Conservation (phyloP, 2,797 vertebrate genomes). For the Enteromius afrohamiltoni region DNA sequence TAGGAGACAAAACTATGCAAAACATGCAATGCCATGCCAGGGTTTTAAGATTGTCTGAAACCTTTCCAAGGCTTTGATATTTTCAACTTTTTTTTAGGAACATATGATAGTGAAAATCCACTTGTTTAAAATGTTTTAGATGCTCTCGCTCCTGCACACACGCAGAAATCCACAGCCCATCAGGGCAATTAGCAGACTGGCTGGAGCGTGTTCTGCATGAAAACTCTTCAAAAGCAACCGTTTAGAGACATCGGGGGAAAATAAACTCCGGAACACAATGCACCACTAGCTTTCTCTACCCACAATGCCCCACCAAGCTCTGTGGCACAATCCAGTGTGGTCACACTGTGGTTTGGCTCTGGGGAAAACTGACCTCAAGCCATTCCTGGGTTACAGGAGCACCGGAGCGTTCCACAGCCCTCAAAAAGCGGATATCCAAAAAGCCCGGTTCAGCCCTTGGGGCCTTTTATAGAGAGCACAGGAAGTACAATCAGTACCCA, state of each 20-base stretch:
- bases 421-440: conserved; percentile 76
- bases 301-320: conserved; percentile 71
- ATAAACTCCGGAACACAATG: conserved; percentile 79
- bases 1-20: neutral
- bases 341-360: conserved; percentile 66
- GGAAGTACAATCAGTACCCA: conserved; percentile 68
- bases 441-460: conserved; percentile 59
- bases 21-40: neutral
- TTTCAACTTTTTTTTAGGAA: too few species aligned
- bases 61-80: neutral
- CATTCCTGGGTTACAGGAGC: conserved; percentile 74
- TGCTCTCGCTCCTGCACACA: neutral
- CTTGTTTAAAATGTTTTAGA: conserved; percentile 14
- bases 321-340: conserved; percentile 69
- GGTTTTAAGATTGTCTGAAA: neutral
- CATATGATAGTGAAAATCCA: neutral
- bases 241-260: conserved; percentile 69
- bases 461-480: conserved; percentile 69
- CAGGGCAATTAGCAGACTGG: conserved; percentile 71
- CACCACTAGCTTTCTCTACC: conserved; percentile 72
- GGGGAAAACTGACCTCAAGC: conserved; percentile 71
- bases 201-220: conserved; percentile 56
- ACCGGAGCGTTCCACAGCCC: conserved; percentile 65
- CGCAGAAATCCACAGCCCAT: neutral
- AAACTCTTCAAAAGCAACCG: conserved; percentile 66